Percentiles rank a stretch among this genome's conserved stretches.
These are phyloP conservation scores for Falco concolor DNA, from an alignment of 2,797 vertebrate genomes.

Conservation along the genomic window DNA sequence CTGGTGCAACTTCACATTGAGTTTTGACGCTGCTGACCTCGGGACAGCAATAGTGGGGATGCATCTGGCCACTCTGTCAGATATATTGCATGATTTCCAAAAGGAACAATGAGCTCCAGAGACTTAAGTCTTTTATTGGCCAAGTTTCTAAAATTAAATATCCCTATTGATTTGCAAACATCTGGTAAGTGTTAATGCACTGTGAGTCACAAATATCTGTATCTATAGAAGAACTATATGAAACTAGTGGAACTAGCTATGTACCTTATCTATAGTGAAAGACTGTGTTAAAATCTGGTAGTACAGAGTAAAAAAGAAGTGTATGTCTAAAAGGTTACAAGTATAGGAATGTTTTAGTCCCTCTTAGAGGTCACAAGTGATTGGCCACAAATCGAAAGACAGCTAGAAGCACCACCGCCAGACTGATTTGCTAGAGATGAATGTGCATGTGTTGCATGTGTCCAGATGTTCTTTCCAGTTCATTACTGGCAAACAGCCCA, in stretches of 20 bases:
- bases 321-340: background rate
- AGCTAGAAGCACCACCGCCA: background rate
- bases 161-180: background rate
- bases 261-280: background rate
- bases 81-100: background rate
- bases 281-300: background rate
- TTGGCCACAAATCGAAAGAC: constrained; percentile 14
- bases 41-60: background rate
- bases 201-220: background rate
- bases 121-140: background rate
- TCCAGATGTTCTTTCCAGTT: constrained; percentile 57
- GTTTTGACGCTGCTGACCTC: background rate
- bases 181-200: background rate
- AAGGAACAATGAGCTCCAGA: background rate
- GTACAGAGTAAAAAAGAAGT: background rate
- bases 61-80: background rate
- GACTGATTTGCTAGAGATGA: background rate
- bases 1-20: background rate
- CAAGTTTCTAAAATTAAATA: background rate
- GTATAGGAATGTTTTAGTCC: background rate
- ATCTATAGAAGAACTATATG: background rate
- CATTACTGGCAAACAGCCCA: constrained; percentile 13
- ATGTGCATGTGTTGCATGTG: background rate
- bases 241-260: background rate
- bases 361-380: background rate